Base-by-base conservation (phyloP, 2,113 vertebrate species). In the Zootoca vivipara region DNA sequence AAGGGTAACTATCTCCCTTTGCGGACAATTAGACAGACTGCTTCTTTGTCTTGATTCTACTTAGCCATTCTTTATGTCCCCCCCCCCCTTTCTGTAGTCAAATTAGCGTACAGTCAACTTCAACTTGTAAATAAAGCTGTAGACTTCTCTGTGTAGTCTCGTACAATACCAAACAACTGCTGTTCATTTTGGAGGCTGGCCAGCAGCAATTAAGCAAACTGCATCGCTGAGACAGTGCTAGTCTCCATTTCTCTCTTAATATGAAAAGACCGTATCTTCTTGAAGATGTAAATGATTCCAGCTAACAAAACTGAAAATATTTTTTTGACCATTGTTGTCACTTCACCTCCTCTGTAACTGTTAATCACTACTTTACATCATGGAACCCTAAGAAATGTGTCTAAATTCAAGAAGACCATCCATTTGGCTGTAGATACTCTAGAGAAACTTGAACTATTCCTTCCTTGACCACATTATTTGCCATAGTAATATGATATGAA, bases 71-170 rank as follows among this genome's bases (percentile, higher is more conserved):
- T 73, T 89, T 89, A 24, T 87, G 15, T 88, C 92, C 86, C 87
- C 10, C 56, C 67, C 15, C 0, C 46, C 18, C 89, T 89, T 85
- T 90, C 67, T 85, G 86, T 87, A 87, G 78, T 42, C 89, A 85
- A 91, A 91, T 52, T 86, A 83, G 85, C 87, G 90, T 91, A 91
- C 38, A 86, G 26, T 90, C 82, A 62, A 87, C 42, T 82, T 10
- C 38, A 78, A 72, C 89, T 93, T 91, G 82, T 93, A 94, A 95
- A 95, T 93, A 94, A 95, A 94, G 86, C 91, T 93, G 93, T 89
- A 85, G 75, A 87, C 46, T 80, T 91, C 93, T 90, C 78, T 91
- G 30, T 91, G 75, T 85, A 70, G 75, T 91, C 74, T 92, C 67
- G 18, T 42, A 67, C 46, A 78, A 75, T 87, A 90, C 58, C 87